Percentiles rank a stretch among this genome's conserved stretches.
Conservation (phyloP, 1,140 invertebrate genomes). For the Drosophila cardini region DNA sequence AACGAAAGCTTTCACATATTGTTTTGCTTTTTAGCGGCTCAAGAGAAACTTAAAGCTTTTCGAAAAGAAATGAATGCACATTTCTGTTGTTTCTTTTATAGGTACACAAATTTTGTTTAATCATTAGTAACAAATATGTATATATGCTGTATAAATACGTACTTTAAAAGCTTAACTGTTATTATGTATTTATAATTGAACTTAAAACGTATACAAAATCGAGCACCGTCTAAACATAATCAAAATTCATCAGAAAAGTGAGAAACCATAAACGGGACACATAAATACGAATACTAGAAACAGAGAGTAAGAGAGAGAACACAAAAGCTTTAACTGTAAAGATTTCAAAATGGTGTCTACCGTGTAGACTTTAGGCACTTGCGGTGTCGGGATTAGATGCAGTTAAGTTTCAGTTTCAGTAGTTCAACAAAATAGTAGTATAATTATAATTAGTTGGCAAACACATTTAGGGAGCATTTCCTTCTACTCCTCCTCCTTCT, state of each 20-base stretch:
- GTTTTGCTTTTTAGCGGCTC: slow-evolving; percentile 38
- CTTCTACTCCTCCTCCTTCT: slow-evolving; percentile 2
- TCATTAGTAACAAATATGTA: slow-evolving; percentile 82
- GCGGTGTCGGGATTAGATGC: slow-evolving; percentile 57
- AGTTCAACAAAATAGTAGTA: slow-evolving; percentile 65
- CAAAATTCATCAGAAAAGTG: slow-evolving; percentile 52
- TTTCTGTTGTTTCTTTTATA: slow-evolving; percentile 27
- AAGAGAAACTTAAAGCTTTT: slow-evolving; percentile 49
- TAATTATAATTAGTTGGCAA: slow-evolving; percentile 80
- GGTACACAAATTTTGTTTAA: slow-evolving; percentile 62
- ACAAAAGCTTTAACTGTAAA: slow-evolving; percentile 43
- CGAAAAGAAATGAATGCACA: neutral
- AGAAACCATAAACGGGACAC: slow-evolving; percentile 48
- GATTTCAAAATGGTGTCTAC: slow-evolving; percentile 13
- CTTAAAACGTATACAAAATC: slow-evolving; percentile 74
- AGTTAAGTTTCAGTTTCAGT: slow-evolving; percentile 57
- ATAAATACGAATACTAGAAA: slow-evolving; percentile 42
- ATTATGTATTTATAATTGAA: slow-evolving; percentile 59
- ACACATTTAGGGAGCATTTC: slow-evolving; percentile 37
- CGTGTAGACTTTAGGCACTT: slow-evolving; percentile 41
- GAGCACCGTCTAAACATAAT: slow-evolving; percentile 68
- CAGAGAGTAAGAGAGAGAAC: slow-evolving; percentile 17
- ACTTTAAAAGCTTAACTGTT: slow-evolving; percentile 69
- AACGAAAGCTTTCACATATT: slow-evolving; percentile 43
- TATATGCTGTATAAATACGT: slow-evolving; percentile 80